Evolutionary conservation across 1,140 invertebrate species (phyloP).

Genomic region (Rhynchophorus ferrugineus): DNA sequence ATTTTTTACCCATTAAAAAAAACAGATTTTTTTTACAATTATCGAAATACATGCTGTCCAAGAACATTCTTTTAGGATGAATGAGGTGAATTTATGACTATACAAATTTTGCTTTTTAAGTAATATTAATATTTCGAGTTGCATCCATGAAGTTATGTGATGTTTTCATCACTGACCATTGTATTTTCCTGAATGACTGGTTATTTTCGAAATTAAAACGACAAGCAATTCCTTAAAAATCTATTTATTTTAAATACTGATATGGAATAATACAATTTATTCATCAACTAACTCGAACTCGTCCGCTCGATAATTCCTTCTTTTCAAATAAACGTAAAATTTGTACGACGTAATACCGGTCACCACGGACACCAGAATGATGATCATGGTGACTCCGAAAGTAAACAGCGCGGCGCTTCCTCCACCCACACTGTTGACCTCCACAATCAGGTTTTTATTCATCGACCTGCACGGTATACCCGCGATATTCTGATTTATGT

Average conservation of each 20-base stretch:
- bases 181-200: background rate
- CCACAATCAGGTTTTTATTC: slow-evolving; percentile 1
- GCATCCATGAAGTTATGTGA: background rate
- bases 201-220: slow-evolving; percentile 8
- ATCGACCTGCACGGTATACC: slow-evolving; percentile 34
- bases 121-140: background rate
- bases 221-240: slow-evolving; percentile 4
- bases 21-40: too few species aligned
- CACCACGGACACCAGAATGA: slow-evolving; percentile 17
- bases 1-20: too few species aligned
- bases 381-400: slow-evolving; percentile 12
- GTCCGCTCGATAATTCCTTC: slow-evolving; percentile 31
- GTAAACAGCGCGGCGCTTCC: slow-evolving; percentile 10
- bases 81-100: too few species aligned
- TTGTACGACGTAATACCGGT: slow-evolving; percentile 21
- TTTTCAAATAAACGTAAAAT: slow-evolving; percentile 27
- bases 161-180: background rate
- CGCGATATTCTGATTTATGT: slow-evolving; percentile 33
- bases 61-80: too few species aligned
- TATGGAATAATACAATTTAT: too few species aligned
- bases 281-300: slow-evolving; percentile 34
- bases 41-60: too few species aligned
- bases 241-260: slow-evolving; percentile 5
- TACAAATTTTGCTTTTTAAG: too few species aligned
- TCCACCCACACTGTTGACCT: background rate